Evolutionary conservation across 2,113 vertebrate genomes (phyloP).

Genomic region (Tonatia bakeri): DNA sequence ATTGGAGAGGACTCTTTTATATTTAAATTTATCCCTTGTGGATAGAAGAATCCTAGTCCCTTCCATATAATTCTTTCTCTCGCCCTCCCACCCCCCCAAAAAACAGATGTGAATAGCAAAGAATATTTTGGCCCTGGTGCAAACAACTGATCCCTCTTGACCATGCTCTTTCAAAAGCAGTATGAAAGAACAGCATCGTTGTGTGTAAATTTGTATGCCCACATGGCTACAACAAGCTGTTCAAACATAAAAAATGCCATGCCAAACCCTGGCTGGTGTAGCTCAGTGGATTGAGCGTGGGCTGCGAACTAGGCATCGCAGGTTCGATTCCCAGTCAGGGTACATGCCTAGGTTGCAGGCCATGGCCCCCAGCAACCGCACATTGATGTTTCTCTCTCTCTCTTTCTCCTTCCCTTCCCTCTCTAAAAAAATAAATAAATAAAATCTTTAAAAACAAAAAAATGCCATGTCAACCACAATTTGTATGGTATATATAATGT

Average conservation of each 20-base stretch:
- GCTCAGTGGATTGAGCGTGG: no score
- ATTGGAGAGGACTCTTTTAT: background rate
- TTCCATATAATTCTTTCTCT: background rate
- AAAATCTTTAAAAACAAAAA: no score
- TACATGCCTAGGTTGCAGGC: no score
- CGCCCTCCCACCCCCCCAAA: no score
- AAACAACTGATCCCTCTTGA: background rate
- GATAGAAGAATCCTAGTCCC: background rate
- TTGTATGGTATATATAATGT: background rate
- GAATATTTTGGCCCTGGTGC: background rate
- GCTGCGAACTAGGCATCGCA: no score
- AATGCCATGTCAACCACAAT: background rate
- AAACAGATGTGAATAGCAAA: background rate
- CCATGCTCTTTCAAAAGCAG: background rate
- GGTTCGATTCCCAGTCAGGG: no score
- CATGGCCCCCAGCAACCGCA: no score
- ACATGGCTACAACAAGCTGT: background rate
- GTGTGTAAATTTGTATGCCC: background rate
- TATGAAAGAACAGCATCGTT: background rate
- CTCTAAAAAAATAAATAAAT: no score
- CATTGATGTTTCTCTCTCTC: no score
- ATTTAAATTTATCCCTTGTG: background rate
- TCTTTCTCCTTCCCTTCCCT: no score
- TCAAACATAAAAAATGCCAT: background rate
- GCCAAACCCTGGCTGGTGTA: no score